Conservation (phyloP, 37 sponge, comb jelly and placozoan species). For the Cliona cf. orientalis region DNA sequence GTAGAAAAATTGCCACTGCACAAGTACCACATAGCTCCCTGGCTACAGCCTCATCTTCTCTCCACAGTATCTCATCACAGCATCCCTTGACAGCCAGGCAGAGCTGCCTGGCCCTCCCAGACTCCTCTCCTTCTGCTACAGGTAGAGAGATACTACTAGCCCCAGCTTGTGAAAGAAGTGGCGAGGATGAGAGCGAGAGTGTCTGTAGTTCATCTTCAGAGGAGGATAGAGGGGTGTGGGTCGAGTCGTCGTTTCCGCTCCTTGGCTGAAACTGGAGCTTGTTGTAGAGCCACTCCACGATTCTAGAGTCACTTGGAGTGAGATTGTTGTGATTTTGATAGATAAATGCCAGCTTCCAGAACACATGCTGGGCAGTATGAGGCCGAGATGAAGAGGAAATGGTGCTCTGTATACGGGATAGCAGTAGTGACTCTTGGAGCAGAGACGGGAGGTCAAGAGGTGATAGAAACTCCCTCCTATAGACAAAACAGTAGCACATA, state of each 20-base stretch:
- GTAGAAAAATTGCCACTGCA: conserved; percentile 8
- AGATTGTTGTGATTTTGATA: neutral
- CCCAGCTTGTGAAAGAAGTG: neutral
- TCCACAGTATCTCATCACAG: neutral
- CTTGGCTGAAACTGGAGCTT: neutral
- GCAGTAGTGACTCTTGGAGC: conserved; percentile 27
- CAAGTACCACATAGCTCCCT: neutral
- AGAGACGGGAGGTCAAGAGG: conserved; percentile 28
- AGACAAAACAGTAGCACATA: neutral
- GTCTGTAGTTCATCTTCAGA: neutral
- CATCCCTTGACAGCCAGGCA: neutral
- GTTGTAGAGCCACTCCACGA: conserved; percentile 4
- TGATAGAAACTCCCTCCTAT: conserved; percentile 2
- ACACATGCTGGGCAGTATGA: conserved; percentile 8
- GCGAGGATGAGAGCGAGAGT: conserved; percentile 7
- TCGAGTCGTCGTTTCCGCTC: neutral
- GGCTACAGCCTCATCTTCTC: neutral
- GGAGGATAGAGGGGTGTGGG: neutral
- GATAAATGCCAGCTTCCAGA: conserved; percentile 33
- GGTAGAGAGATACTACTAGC: neutral
- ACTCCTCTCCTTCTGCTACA: neutral
- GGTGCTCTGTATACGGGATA: conserved; percentile 3
- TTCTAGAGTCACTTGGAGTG: neutral
- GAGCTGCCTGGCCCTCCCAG: neutral
- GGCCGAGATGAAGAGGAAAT: neutral